Evolutionary conservation across 2,888 invertebrate species (phyloP).

Genomic region (Aproaerema taeniolella): DNA sequence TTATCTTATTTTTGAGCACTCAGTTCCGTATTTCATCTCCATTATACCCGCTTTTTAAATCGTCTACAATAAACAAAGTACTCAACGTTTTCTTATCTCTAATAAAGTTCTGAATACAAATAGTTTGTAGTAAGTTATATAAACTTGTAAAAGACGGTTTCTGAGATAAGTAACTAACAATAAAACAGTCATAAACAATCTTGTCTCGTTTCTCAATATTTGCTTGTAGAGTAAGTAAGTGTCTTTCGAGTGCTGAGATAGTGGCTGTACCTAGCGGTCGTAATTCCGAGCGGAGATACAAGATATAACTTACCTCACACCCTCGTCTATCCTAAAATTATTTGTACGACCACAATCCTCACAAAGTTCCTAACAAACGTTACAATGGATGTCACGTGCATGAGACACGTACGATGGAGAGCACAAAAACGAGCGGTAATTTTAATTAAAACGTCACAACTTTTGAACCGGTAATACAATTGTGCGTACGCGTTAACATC

Average conservation of each 20-base stretch:
- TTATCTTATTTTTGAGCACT: too few species aligned
- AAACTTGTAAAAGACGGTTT: neutral
- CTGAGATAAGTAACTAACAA: neutral
- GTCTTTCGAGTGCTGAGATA: neutral
- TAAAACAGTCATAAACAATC: neutral
- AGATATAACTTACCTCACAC: conserved; percentile 1
- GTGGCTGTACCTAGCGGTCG: neutral
- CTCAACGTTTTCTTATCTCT: too few species aligned
- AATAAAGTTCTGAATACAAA: neutral
- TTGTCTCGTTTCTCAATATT: neutral
- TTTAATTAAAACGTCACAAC: conserved; percentile 69
- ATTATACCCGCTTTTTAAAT: too few species aligned
- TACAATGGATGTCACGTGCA: conserved; percentile 55
- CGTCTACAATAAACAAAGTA: too few species aligned
- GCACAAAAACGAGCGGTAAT: conserved; percentile 57
- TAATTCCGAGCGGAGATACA: neutral
- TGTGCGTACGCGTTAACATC: conserved; percentile 23
- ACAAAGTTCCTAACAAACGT: conserved; percentile 46
- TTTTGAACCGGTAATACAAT: conserved; percentile 47
- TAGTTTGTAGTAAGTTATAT: conserved; percentile 4
- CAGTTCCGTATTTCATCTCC: too few species aligned
- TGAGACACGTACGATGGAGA: conserved; percentile 45
- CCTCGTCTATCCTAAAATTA: conserved; percentile 25
- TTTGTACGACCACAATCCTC: conserved; percentile 26
- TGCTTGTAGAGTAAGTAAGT: neutral